These are phyloP conservation scores for Leucopsar rothschildi DNA, from an alignment of 2,113 vertebrate species.

Conservation along the genomic window DNA sequence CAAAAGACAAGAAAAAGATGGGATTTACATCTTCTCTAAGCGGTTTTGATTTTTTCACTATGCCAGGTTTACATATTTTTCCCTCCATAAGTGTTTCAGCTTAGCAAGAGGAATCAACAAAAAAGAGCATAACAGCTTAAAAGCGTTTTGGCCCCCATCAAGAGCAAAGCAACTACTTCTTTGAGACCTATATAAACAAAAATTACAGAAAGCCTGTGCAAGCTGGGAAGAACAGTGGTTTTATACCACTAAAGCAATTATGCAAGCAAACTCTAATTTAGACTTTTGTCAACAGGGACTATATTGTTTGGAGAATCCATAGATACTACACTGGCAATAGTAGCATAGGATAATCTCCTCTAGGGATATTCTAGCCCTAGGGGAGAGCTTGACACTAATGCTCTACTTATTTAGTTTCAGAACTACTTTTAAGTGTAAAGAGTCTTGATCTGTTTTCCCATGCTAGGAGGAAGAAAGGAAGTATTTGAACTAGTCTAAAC, in stretches of 20 bases:
- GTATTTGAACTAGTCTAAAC: not conserved
- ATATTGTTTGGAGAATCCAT: not conserved
- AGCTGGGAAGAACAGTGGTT: not conserved
- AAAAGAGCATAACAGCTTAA: rapidly evolving
- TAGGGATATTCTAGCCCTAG: not conserved
- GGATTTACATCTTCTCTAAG: not conserved
- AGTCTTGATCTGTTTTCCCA: not conserved
- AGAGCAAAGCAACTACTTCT: not conserved
- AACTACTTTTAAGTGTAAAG: not conserved
- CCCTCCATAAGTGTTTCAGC: not conserved
- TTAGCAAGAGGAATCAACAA: not conserved
- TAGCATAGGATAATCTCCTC: not conserved
- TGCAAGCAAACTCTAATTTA: not conserved
- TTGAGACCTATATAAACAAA: not conserved
- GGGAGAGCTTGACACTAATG: not conserved
- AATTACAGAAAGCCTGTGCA: not conserved
- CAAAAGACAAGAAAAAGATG: not conserved
- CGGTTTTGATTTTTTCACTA: not conserved
- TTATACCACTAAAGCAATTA: not conserved
- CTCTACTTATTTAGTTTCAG: not conserved
- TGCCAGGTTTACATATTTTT: not conserved
- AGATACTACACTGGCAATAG: not conserved
- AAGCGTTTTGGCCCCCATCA: not conserved
- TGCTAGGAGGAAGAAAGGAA: not conserved
- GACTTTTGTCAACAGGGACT: not conserved